Evolutionary conservation across 1,140 invertebrate species (phyloP), one percentile per base, ranked within the genome.

Genomic region (Megalopta genalis): DNA sequence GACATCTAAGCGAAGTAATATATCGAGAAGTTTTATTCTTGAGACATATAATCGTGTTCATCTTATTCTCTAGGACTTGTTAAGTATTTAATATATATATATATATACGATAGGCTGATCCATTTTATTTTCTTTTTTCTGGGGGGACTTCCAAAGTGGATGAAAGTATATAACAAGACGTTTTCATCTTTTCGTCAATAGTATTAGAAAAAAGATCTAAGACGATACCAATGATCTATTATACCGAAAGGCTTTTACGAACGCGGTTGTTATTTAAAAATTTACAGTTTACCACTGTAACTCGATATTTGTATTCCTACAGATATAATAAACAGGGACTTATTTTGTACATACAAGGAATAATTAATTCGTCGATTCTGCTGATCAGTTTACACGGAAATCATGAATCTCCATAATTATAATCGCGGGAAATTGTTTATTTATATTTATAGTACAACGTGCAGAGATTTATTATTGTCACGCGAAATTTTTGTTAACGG

Each of bases 11-110:
- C 16, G 9, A 46, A 52, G 14, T n/a, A 46, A 54, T 60, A 14
- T 78, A 78, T 72, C 76, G 67, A 78, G 69, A 78, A 78, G 69
- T 78, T 78, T 72, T 78, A 72, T 78, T 78, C 69, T 72, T 46
- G 76, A 72, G 46, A 65, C 23, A 9, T 72, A 6, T 78, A 72
- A 78, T 65, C 67, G 37, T 72, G 76, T 78, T 72, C 68, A 78
- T 64, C 49, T 64, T 67, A 76, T 60, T 25, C 23, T 76, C 10
- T 76, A 76, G 39, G 37, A 42, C 42, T 76, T 39, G 62, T 75
- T 78, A 71, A 37, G 54, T 72, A 78, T 72, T 78, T 72, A 78
- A 72, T 62, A 9, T 64, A 69, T 23, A 71, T n/a, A n/a, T n/a
- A n/a, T 62, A 8, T 64, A 69, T 25, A 64, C 32, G 46, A 71